Percentiles rank a stretch among this genome's conserved stretches.
Evolutionary conservation across 2,797 vertebrate genomes (phyloP).

Genomic region (Bradypus variegatus): DNA sequence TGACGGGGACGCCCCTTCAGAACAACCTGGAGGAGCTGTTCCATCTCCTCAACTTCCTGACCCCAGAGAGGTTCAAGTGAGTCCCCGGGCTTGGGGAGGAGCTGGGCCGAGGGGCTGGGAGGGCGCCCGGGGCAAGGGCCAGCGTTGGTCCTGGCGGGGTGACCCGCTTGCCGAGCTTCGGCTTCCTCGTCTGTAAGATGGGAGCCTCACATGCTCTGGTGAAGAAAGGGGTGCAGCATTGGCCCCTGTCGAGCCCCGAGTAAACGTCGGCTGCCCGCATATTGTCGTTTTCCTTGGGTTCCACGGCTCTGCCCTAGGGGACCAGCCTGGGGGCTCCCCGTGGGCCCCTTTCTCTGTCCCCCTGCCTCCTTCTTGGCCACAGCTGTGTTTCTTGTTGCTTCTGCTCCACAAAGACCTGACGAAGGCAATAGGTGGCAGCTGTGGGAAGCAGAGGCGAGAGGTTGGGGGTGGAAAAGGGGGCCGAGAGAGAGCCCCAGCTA

Average conservation of each 20-base stretch:
- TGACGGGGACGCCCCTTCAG: conserved; percentile 96
- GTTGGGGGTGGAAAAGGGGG: background rate
- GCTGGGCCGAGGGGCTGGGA: background rate
- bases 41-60: conserved; percentile 98
- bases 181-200: background rate
- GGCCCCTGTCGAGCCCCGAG: fast-evolving
- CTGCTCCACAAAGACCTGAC: background rate
- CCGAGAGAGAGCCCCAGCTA: fast-evolving
- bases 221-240: fast-evolving
- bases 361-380: background rate
- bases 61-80: conserved; percentile 97
- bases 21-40: conserved; percentile 99
- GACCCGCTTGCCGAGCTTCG: background rate
- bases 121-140: background rate
- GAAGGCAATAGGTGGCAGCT: background rate
- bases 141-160: background rate
- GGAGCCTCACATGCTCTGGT: fast-evolving
- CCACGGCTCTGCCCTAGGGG: background rate
- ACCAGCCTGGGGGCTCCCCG: background rate
- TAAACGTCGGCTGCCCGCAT: background rate
- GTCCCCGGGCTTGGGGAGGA: background rate
- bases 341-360: background rate
- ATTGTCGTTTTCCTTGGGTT: fast-evolving
- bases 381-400: background rate
- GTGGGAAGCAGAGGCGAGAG: background rate